Conservation (phyloP, 2,888 invertebrate species). For the Acronicta alni region DNA sequence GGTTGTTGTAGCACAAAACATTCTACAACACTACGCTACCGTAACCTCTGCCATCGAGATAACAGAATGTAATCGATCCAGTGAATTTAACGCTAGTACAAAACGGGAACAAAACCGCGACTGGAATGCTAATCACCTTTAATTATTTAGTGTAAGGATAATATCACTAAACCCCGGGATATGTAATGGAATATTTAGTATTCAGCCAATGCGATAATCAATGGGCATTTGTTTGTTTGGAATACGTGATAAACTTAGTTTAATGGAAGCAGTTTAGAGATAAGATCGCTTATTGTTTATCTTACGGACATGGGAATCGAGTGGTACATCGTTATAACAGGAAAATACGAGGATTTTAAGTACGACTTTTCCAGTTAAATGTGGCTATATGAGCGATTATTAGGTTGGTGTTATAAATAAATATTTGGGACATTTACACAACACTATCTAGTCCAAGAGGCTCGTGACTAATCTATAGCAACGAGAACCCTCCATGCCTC, state of each 20-base stretch:
- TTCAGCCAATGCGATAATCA: slow-evolving; percentile 28
- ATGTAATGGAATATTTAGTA: slow-evolving; percentile 43
- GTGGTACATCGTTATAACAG: slow-evolving; percentile 9
- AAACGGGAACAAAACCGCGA: slow-evolving; percentile 27
- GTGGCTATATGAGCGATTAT: no score
- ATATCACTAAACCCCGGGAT: slow-evolving; percentile 40
- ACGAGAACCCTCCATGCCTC: no score
- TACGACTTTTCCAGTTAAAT: not conserved
- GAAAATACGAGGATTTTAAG: slow-evolving; percentile 27
- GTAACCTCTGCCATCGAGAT: slow-evolving; percentile 27
- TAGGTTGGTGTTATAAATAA: no score
- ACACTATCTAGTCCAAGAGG: no score
- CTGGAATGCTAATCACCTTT: slow-evolving; percentile 56
- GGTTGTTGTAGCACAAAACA: not conserved
- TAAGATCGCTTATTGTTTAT: slow-evolving; percentile 31
- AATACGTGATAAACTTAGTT: slow-evolving; percentile 22
- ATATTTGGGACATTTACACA: no score
- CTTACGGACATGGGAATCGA: slow-evolving; percentile 1
- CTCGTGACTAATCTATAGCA: no score
- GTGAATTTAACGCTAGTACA: slow-evolving; percentile 28
- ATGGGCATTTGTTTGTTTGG: slow-evolving; percentile 36
- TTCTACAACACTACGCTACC: not conserved
- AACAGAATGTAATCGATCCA: slow-evolving; percentile 56
- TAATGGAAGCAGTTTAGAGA: slow-evolving; percentile 24
- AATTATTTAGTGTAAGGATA: slow-evolving; percentile 52